Percentiles rank a stretch among this genome's conserved stretches.
Conservation (phyloP, 2,113 vertebrate species). For the Gymnobelideus leadbeateri region DNA sequence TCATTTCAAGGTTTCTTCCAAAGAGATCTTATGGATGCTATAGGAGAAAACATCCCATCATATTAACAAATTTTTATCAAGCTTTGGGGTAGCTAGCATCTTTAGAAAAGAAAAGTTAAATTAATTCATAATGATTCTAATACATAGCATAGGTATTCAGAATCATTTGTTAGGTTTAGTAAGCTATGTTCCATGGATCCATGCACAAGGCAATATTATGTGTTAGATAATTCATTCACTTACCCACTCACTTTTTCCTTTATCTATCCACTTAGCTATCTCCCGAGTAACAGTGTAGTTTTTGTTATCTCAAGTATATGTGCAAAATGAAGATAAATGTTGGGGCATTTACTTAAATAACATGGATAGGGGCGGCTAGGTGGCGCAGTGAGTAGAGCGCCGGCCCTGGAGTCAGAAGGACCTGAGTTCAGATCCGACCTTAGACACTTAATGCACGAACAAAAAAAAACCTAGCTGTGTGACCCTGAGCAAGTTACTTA, state of each 20-base stretch:
- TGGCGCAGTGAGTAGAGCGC: too few species aligned
- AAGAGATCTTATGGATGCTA: background rate
- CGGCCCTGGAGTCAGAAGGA: too few species aligned
- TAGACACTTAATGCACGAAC: too few species aligned
- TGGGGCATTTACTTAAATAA: background rate
- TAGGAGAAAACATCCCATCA: background rate
- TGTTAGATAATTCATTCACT: background rate
- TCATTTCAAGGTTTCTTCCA: background rate
- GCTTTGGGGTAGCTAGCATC: background rate
- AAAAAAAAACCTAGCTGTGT: too few species aligned
- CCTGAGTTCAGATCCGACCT: too few species aligned
- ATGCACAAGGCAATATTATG: background rate
- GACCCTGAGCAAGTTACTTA: too few species aligned
- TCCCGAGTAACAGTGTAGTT: background rate
- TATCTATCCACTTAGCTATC: background rate
- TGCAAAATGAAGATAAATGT: background rate
- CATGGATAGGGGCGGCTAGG: too few species aligned
- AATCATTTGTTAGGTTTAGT: background rate
- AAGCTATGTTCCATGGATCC: background rate
- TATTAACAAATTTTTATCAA: background rate
- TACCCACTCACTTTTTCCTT: background rate
- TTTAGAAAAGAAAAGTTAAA: background rate
- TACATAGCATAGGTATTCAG: background rate
- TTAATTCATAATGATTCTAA: background rate
- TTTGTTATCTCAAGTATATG: background rate